Base-by-base conservation (phyloP, 2,888 invertebrate species). In the Meghimatium bilineatum region DNA sequence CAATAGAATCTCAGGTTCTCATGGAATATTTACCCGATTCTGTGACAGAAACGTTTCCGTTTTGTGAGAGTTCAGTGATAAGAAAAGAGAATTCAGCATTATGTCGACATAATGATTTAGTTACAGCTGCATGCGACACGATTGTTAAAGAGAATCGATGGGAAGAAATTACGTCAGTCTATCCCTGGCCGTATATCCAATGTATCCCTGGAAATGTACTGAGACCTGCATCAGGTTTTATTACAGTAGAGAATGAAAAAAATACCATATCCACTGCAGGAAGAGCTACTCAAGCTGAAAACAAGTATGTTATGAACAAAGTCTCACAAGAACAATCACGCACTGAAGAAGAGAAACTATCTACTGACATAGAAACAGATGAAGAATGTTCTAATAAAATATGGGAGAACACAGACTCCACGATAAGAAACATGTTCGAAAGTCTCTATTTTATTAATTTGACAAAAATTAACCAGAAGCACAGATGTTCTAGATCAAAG, bases 1-100 rank as follows among this genome's bases (percentile, higher is more conserved):
- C 44, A n/a, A n/a, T n/a, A n/a, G n/a, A n/a, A n/a, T n/a, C n/a
- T 44, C 5, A 44, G 5, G 44, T 8, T 44, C 44, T 44, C 44
- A 44, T 44, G 44, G 12, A 5, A 44, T 44, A 5, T 44, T 5
- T 44, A 12, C 5, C 5, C 5, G 44, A 44, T 8, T 8, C 12
- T 44, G 12, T 8, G 44, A 44, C 44, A 12, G 12, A 44, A 56
- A 80, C 84, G 20, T 85, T 85, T 10, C 81, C 83, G 36, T 83
- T 81, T 1, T 83, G 86, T 78, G 74, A 84, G 66, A 77, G 82
- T n/a, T 84, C 84, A 67, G 81, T 85, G 83, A 82, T 85, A 23
- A 84, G 84, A 14, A 49, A 75, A n/a, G 67, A 85, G 34, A 84
- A 84, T 2, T 71, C 84, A 14, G 79, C 78, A 12, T 32, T 38